Evolutionary conservation across 2,113 vertebrate genomes (phyloP), one percentile per base, ranked within the genome.

Genomic region (Odobenus rosmarus): DNA sequence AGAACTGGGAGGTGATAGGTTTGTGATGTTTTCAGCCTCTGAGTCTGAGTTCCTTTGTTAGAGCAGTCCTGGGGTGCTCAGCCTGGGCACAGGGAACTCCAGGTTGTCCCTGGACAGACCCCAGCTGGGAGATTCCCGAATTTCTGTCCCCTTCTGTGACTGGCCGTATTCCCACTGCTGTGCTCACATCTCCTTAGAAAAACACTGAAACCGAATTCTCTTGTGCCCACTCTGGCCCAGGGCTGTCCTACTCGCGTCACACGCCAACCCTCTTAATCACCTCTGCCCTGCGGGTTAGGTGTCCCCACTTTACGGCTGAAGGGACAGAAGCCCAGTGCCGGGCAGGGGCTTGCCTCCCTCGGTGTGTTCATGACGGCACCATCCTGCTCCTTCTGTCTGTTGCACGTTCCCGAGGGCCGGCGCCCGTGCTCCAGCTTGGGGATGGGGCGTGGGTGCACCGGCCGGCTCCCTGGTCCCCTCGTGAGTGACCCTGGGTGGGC

Each of bases 321-420:
- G 42, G 24, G 46, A 4, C 2, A 3, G 71, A 33, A n/a, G 55
- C 28, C 7, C 39, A 3, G 2, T 11, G 39, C 87, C 1, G 0
- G 55, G 39, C 5, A 0, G 42, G 36, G 36, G 18, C 12, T 16
- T n/a, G 12, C 39, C 7, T 14, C 8, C 18, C 67, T 36, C 16
- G 3, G 33, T 1, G 8, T 1, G 7, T 9, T 33, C 8, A 0
- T n/a, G 67, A n/a, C 7, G 16, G 16, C 16, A n/a, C 7, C 2
- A 33, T n/a, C 64, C 33, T 69, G 64, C 10, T 28, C 26, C 7
- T 69, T 9, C 18, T 36, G 67, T 36, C 67, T 31, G 14, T 67
- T 15, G 62, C 62, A 16, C 31, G 31, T 31, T 7, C 3, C 62
- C 3, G 4, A 36, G 67, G 67, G 9, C 33, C 8, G 18, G 33